These are phyloP conservation scores for Cheiracanthium punctorium DNA, from an alignment of 2,888 invertebrate species.

Conservation along the genomic window DNA sequence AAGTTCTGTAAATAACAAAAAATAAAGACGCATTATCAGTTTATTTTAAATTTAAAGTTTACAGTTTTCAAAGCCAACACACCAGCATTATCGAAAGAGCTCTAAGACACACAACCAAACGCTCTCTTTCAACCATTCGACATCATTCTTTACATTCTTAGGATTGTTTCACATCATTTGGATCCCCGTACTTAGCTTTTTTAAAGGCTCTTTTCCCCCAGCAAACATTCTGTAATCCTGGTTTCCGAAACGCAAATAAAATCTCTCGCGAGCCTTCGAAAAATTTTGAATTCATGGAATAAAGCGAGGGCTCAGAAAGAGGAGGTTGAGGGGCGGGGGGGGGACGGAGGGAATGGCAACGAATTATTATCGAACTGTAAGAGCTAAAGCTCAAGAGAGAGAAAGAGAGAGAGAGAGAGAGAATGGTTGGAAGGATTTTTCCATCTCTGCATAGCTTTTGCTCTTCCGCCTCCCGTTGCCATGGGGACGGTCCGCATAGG, in stretches of 20 bases:
- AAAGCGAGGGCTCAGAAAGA: background rate
- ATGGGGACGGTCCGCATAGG: slow-evolving; percentile 9
- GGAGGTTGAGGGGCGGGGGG: no score
- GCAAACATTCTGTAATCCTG: slow-evolving; percentile 17
- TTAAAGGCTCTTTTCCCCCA: background rate
- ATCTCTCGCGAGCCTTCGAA: slow-evolving; percentile 9
- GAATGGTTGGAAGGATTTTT: slow-evolving; percentile 1
- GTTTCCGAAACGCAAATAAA: slow-evolving; percentile 17
- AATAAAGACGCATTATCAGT: background rate
- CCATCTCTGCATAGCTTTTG: slow-evolving; percentile 2
- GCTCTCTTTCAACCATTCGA: background rate
- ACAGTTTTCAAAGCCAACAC: background rate
- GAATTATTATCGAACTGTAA: slow-evolving; percentile 15
- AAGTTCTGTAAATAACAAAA: background rate
- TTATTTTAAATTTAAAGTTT: background rate
- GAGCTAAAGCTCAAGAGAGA: slow-evolving; percentile 4
- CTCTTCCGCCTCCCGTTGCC: slow-evolving; percentile 15
- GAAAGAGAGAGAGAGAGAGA: background rate
- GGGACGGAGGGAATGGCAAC: background rate
- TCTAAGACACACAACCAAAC: background rate
- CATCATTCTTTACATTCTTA: slow-evolving; percentile 4
- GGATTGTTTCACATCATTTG: slow-evolving; percentile 8
- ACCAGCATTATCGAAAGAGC: background rate
- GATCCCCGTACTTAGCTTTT: slow-evolving; percentile 2
- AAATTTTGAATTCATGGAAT: slow-evolving; percentile 9